Evolutionary conservation across 2,888 invertebrate genomes (phyloP), one percentile per base, ranked within the genome.

Genomic region (Athrips mouffetella): DNA sequence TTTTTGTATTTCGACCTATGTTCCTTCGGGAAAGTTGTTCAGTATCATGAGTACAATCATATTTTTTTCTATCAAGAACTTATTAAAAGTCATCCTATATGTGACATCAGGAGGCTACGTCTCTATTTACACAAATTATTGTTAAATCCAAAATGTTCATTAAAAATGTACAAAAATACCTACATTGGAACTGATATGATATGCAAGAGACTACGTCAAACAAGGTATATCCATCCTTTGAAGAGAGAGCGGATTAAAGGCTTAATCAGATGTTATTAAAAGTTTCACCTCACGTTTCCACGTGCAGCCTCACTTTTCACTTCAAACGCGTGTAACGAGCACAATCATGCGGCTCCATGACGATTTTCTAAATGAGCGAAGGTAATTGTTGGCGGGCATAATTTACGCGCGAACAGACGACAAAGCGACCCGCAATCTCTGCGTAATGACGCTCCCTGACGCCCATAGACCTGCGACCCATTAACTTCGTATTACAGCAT

Each of bases 391-490:
- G 59, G 62, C 53, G 53, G 55, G 64, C 61, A 66, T 68, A 69
- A 70, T 72, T 75, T 66, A 70, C 73, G 70, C 71, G 60, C 60
- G 56, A 63, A 57, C 63, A 67, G 63, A 65, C 72, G 69, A 66
- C 70, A 73, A 70, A 73, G 70, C 59, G 55, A 53, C 58, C 58
- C 57, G 57, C 61, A 67, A 70, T 62, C 63, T 58, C 59, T 48
- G 59, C 58, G 62, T 57, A 53, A 53, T 54, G 50, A 52, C 29
- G 50, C 40, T 49, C 55, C 58, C 57, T 58, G 64, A 60, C 64
- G 59, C 59, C 58, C 45, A 49, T 21, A 10, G 33, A 16, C 41
- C 16, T n/a, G n/a, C n/a, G 15, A 4, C 33, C n/a, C 13, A 6
- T 31, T 2, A 31, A 31, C 3, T 15, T 3, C 2, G 15, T 3